Evolutionary conservation across 2,797 vertebrate species (phyloP), one percentile per base, ranked within the genome.

Genomic region (Sebastes cheni): DNA sequence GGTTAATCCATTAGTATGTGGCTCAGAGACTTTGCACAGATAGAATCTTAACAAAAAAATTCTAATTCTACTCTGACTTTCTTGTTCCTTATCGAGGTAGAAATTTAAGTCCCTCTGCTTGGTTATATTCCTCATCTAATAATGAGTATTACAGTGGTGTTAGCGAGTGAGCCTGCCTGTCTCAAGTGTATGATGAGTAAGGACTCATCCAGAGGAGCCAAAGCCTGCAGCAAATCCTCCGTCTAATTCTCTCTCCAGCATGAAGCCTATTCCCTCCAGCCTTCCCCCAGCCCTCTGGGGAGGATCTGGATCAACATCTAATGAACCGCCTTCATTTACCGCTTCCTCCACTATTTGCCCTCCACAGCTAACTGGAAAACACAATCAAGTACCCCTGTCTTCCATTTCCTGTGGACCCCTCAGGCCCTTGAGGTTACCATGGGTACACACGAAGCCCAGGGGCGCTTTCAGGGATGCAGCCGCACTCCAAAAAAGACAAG

Each of bases 271-370:
- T 90, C 90, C 88, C 91, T 68, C 55, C 74, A 85, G 88, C 84
- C 82, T 75, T 72, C 66, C 78, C 39, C 29, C 8, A 56, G 65
- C 79, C 86, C 78, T 84, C 73, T 62, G 72, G 88, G 87, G 84
- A 83, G 83, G 69, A 81, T 86, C 75, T 67, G 91, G 86, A 92
- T 90, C 87, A 91, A 86, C 67, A 84, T 92, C 88, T 93, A 90
- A 92, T 91, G 88, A 94, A 91, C 88, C 36, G 42, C 88, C 87
- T 93, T 91, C 92, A 94, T 91, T 95, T 93, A 93, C 79, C 75
- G 84, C 83, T 86, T 87, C 86, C 82, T 86, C 86, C 73, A 76
- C 59, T 83, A 78, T 82, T 86, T 91, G 89, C 87, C 84, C 90
- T 88, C 78, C 69, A 60, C 46, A 75, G 77, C 81, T 85, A 91